Evolutionary conservation across 2,888 invertebrate species (phyloP).

Genomic region (Synanthedon vespiformis): DNA sequence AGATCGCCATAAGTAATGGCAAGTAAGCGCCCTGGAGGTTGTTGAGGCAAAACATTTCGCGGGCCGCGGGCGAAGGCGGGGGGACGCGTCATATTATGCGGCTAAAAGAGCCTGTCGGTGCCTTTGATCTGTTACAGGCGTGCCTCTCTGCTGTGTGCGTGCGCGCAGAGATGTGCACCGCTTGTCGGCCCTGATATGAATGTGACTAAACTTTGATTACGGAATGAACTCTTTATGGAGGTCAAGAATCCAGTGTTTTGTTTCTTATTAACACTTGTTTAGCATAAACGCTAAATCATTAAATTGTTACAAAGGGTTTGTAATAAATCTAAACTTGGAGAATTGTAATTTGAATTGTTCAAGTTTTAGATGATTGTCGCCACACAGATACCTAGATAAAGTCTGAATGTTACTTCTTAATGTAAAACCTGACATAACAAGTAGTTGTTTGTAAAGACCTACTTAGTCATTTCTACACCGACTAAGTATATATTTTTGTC

Average conservation of each 20-base stretch:
- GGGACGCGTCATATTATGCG: slow-evolving; percentile 69
- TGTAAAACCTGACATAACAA: too few relatives aligned
- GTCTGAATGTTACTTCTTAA: too few relatives aligned
- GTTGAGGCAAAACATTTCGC: slow-evolving; percentile 37
- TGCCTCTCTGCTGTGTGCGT: slow-evolving; percentile 25
- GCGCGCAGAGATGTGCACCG: slow-evolving; percentile 46
- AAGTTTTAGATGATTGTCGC: too few relatives aligned
- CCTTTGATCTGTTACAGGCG: slow-evolving; percentile 59
- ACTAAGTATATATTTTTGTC: too few relatives aligned
- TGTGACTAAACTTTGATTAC: slow-evolving; percentile 71
- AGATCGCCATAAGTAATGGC: slow-evolving; percentile 68
- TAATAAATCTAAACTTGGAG: background rate
- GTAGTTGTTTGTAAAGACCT: too few relatives aligned
- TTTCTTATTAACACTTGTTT: background rate
- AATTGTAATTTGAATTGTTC: too few relatives aligned
- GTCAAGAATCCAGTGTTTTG: slow-evolving; percentile 37
- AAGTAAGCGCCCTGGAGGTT: slow-evolving; percentile 57
- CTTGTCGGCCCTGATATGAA: slow-evolving; percentile 66
- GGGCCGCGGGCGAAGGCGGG: slow-evolving; percentile 53
- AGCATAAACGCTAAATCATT: background rate
- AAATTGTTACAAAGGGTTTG: background rate
- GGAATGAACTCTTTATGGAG: slow-evolving; percentile 62
- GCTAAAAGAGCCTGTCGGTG: slow-evolving; percentile 70
- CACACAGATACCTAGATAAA: too few relatives aligned
- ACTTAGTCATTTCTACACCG: too few relatives aligned